Evolutionary conservation across 2,797 vertebrate genomes (phyloP), one percentile per base, ranked within the genome.

Genomic region (Synaphobranchus kaupii): DNA sequence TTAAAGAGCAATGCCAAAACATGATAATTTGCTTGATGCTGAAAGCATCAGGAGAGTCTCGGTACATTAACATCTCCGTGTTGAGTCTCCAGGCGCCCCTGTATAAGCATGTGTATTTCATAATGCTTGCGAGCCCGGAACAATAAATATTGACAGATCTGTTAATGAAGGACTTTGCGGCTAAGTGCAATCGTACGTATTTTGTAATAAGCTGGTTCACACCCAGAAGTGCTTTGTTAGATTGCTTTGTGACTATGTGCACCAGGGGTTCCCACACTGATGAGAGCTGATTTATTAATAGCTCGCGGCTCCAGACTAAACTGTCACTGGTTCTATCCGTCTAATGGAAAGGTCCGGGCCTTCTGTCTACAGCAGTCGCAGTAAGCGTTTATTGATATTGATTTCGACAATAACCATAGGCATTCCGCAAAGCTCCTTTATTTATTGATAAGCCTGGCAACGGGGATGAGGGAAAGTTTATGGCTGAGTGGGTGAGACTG

Each of bases 251-350:
- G 48, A 54, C 28, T 5, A 10, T 4, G 20, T 54, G 86, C 25
- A 22, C 60, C 66, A 83, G 52, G 63, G 60, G 31, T 68, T 84
- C 31, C 17, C 17, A 17, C 1, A 22, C 80, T 60, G 63, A 85
- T 54, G 63, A 83, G 48, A 44, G 82, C 28, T 83, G 34, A 85
- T 82, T 85, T 83, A 66, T 66, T 76, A 86, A 28, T 68, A 84
- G 73, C 73, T 66, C 15, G 25, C 68, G 52, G 76, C 50, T 81
- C 80, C 78, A 9, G 34, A 58, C 20, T 60, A 47, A 68, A 31
- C 15, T 50, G 47, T 83, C 31, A 47, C 31, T 48, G 68, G 22
- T 34, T 86, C 60, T 47, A 63, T 68, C 78, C 44, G 71, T 56
- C 22, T 10, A 81, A 15, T 54, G 34, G 50, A 60, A 81, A 81